These are phyloP conservation scores for Drosophila funebris DNA, from an alignment of 1,140 invertebrate genomes.

Conservation along the genomic window DNA sequence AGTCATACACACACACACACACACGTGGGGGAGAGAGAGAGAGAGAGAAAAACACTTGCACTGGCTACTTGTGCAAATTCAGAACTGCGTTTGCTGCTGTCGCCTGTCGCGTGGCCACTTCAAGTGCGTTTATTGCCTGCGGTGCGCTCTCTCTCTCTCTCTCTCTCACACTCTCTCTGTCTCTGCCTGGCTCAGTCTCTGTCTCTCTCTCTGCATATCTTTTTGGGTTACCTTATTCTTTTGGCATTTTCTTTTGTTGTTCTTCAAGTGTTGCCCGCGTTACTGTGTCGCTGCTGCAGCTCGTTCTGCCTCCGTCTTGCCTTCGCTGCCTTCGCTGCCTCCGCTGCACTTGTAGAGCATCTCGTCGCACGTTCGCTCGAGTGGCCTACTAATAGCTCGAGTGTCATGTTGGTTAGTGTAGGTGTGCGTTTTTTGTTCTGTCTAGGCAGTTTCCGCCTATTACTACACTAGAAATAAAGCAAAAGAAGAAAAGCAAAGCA, in stretches of 20 bases:
- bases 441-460: constrained; percentile 18
- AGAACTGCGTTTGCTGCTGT: constrained; percentile 13
- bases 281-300: background rate
- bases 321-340: constrained; percentile 9
- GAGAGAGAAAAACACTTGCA: constrained; percentile 26
- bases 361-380: constrained; percentile 48
- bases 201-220: constrained; percentile 5
- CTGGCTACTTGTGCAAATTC: constrained; percentile 40
- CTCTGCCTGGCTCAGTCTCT: background rate
- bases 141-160: background rate
- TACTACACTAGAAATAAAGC: constrained; percentile 8
- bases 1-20: constrained; percentile 27
- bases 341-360: constrained; percentile 71
- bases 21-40: background rate
- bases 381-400: constrained; percentile 26
- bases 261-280: constrained; percentile 26
- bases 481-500: background rate
- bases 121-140: constrained; percentile 49
- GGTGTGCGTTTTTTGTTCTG: constrained; percentile 7
- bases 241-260: constrained; percentile 32
- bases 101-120: constrained; percentile 26
- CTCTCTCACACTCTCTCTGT: background rate
- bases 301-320: background rate
- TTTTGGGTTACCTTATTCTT: constrained; percentile 51
- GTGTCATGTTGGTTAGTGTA: constrained; percentile 33